A percentile compares a stretch with the other conserved stretches of the same genome.
Evolutionary conservation across 2,888 invertebrate genomes (phyloP).

Genomic region (Hymenopus coronatus): DNA sequence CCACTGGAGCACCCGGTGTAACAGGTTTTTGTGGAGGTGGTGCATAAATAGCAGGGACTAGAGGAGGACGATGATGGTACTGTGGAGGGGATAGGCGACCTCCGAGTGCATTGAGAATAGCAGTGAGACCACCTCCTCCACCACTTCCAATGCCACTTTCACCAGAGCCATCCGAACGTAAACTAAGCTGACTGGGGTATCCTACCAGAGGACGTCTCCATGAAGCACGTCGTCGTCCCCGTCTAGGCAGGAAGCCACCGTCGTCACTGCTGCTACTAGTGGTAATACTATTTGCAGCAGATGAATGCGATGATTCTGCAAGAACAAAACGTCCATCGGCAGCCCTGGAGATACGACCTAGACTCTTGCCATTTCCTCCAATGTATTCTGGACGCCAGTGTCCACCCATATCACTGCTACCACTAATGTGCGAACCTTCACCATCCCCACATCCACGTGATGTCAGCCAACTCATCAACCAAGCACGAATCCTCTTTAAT

Average conservation of each 20-base stretch:
- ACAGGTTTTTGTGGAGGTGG: slow-evolving; percentile 40
- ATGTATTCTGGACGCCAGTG: slow-evolving; percentile 26
- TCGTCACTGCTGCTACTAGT: slow-evolving; percentile 77
- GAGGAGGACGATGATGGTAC: slow-evolving; percentile 33
- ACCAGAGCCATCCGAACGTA: slow-evolving; percentile 64
- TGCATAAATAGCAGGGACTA: slow-evolving; percentile 37
- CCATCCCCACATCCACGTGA: slow-evolving; percentile 33
- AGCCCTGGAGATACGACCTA: slow-evolving; percentile 68
- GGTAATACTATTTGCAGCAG: slow-evolving; percentile 46
- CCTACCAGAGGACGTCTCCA: slow-evolving; percentile 65
- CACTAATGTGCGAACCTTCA: background rate
- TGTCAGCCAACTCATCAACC: slow-evolving; percentile 29
- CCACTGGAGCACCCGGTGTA: slow-evolving; percentile 46
- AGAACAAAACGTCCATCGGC: slow-evolving; percentile 74
- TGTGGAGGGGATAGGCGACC: slow-evolving; percentile 35
- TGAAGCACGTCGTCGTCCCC: slow-evolving; percentile 56
- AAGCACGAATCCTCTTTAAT: slow-evolving; percentile 16
- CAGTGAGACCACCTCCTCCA: background rate
- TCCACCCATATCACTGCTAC: slow-evolving; percentile 17
- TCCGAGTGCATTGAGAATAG: slow-evolving; percentile 36
- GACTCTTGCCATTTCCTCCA: slow-evolving; percentile 34
- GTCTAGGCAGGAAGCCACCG: slow-evolving; percentile 69
- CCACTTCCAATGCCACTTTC: slow-evolving; percentile 48
- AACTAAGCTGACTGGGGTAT: slow-evolving; percentile 63
- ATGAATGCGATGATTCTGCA: slow-evolving; percentile 50